Base-by-base conservation (phyloP, 2,113 vertebrate genomes). In the Bolborhynchus lineola region DNA sequence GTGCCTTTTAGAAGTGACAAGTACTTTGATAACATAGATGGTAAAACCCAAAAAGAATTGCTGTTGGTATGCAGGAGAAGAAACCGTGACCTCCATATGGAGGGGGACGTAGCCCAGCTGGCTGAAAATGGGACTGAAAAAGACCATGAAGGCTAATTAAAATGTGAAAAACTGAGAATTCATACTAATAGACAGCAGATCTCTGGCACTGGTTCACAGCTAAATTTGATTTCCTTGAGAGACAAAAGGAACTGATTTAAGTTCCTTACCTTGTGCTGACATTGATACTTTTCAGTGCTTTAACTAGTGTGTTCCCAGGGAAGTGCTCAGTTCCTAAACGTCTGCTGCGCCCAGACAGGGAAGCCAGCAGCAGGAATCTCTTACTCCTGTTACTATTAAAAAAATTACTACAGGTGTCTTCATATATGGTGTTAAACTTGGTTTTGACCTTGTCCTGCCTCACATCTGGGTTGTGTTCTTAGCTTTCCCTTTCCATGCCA, bases 101-200 rank as follows among this genome's bases (percentile, higher is more conserved):
- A 92, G 65, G 64, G 59, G 69, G 77, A 46, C 5, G 2, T 62
- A 50, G 83, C 91, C 92, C 86, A 95, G 91, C 96, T 95, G 91
- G 53, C 72, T 92, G 76, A 59, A 92, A 83, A 91, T 16, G 52
- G 86, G 86, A 19, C 93, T 78, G 72, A 39, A 88, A 95, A 84
- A 59, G 80, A 15, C 95, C 59, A 39, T 3, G 55, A 81, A 50
- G 92, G 64, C 69, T 92, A 84, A 97, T 95, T 93, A 96, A 95
- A 96, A 97, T 64, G 95, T 95, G 92, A 91, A 93, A 96, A 95
- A 53, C 88, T 88, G 92, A 75, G 91, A 94, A 95, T 86, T 86
- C 65, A 2, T 81, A 28, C 64, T 97, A 95, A 97, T 84, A 74
- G 91, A 59, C 88, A 93, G 91, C 95, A 96, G 95, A 93, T 78